phyloP scores from a whole-genome alignment of 2,113 vertebrate species.

The Thoracochromis brauschi region DNA sequence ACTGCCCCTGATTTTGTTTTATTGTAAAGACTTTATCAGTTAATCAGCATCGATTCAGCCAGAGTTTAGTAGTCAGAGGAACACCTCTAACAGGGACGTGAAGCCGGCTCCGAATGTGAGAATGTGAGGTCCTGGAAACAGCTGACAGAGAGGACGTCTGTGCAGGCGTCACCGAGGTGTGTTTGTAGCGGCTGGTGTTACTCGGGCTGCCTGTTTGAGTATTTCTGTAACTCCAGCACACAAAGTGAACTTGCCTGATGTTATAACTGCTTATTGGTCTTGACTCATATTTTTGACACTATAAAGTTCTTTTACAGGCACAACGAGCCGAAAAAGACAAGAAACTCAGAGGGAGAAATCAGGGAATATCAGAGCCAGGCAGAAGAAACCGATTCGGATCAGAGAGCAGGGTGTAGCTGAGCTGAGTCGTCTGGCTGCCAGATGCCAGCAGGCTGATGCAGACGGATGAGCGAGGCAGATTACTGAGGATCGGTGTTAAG shows the following conservation, averaged over 20 bases:
- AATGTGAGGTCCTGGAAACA: neutral
- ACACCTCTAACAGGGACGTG: neutral
- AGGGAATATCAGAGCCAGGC: neutral
- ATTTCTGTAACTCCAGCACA: neutral
- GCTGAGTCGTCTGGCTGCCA: neutral
- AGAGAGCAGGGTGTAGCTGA: neutral
- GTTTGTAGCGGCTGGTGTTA: neutral
- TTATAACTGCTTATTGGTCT: neutral
- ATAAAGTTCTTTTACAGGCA: neutral
- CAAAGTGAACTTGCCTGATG: neutral
- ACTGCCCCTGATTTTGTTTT: neutral
- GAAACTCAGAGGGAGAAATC: neutral
- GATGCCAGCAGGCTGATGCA: neutral
- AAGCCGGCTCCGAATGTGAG: neutral
- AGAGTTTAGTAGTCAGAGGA: neutral
- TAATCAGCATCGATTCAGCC: neutral
- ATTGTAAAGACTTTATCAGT: neutral
- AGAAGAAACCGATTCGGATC: neutral
- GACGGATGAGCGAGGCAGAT: neutral
- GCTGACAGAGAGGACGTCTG: neutral
- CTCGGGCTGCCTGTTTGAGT: accelerated
- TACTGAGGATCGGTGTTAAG: accelerated
- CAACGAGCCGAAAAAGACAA: accelerated
- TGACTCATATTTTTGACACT: neutral
- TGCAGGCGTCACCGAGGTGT: neutral